These are phyloP conservation scores for Hypsibius dujardini DNA, from an alignment of 1,140 invertebrate genomes.

Conservation along the genomic window DNA sequence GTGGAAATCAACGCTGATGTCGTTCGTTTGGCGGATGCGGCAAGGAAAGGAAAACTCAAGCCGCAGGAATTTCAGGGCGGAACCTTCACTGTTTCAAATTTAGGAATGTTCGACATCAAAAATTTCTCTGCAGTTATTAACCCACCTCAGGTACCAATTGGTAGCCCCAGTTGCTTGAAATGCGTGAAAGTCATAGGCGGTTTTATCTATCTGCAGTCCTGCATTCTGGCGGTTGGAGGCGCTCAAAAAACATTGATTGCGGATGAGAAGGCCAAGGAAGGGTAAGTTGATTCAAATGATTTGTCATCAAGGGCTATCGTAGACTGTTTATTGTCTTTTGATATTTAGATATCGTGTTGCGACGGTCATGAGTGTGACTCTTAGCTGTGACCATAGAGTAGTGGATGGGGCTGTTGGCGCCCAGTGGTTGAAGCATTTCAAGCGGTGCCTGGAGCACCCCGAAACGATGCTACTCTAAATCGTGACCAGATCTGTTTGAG, in stretches of 20 bases:
- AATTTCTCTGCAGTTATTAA: slow-evolving; percentile 50
- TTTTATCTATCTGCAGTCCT: slow-evolving; percentile 33
- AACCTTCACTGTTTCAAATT: slow-evolving; percentile 72
- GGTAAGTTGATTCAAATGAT: slow-evolving; percentile 29
- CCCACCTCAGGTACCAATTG: slow-evolving; percentile 40
- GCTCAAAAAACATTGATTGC: slow-evolving; percentile 40
- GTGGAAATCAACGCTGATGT: slow-evolving; percentile 67
- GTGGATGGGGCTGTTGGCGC: slow-evolving; percentile 54
- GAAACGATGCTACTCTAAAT: slow-evolving; percentile 45
- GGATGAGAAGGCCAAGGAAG: slow-evolving; percentile 30
- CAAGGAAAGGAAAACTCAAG: slow-evolving; percentile 77
- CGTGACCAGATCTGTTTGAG: background rate
- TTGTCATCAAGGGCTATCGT: background rate
- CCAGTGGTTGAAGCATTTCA: slow-evolving; percentile 47
- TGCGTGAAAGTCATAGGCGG: background rate
- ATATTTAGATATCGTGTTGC: slow-evolving; percentile 35
- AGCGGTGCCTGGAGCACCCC: slow-evolving; percentile 44
- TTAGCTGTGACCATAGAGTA: slow-evolving; percentile 53
- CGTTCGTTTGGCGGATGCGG: slow-evolving; percentile 66
- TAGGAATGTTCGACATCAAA: slow-evolving; percentile 88
- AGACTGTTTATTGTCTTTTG: slow-evolving; percentile 19
- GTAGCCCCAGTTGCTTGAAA: slow-evolving; percentile 17
- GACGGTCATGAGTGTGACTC: slow-evolving; percentile 44
- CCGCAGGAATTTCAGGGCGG: slow-evolving; percentile 87
- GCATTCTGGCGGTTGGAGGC: slow-evolving; percentile 47